Percentiles rank a stretch among this genome's conserved stretches.
phyloP scores from a whole-genome alignment of 2,888 invertebrate species.

The Tenthredo livida region DNA sequence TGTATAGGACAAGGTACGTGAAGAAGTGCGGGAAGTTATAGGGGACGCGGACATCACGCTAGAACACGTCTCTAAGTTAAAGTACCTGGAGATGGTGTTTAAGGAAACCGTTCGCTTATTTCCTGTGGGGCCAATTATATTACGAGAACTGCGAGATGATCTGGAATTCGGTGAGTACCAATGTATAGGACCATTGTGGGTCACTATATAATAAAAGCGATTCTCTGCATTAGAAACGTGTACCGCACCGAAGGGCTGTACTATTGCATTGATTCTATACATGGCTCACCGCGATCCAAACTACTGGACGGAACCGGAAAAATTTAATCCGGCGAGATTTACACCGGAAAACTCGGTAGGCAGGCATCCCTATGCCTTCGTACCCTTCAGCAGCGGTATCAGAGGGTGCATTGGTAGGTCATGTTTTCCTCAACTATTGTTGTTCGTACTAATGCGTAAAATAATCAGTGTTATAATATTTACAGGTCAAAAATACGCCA shows the following conservation, averaged over 20 bases:
- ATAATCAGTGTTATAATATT: neutral
- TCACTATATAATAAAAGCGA: no score
- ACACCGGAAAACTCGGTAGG: slow-evolving; percentile 25
- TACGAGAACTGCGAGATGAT: slow-evolving; percentile 54
- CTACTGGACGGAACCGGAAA: slow-evolving; percentile 54
- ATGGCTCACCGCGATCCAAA: slow-evolving; percentile 48
- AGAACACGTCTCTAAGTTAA: slow-evolving; percentile 50
- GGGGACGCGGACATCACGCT: slow-evolving; percentile 35
- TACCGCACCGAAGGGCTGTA: slow-evolving; percentile 50
- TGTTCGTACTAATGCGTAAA: neutral
- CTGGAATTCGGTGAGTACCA: slow-evolving; percentile 54
- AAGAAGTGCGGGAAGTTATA: slow-evolving; percentile 52
- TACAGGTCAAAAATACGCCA: slow-evolving; percentile 64
- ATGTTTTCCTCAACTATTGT: no score
- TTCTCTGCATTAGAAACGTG: slow-evolving; percentile 34
- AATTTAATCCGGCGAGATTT: slow-evolving; percentile 55
- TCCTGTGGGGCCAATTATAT: slow-evolving; percentile 56
- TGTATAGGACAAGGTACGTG: slow-evolving; percentile 53
- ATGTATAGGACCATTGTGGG: no score
- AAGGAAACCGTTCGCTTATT: slow-evolving; percentile 58
- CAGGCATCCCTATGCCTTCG: slow-evolving; percentile 51
- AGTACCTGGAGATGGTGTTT: slow-evolving; percentile 57
- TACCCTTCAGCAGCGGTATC: slow-evolving; percentile 59
- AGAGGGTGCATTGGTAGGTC: slow-evolving; percentile 58
- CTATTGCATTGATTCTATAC: slow-evolving; percentile 17